A percentile compares a stretch with the other conserved stretches of the same genome.
These are phyloP conservation scores for Gila orcuttii DNA, from an alignment of 2,113 vertebrate genomes.

Conservation along the genomic window DNA sequence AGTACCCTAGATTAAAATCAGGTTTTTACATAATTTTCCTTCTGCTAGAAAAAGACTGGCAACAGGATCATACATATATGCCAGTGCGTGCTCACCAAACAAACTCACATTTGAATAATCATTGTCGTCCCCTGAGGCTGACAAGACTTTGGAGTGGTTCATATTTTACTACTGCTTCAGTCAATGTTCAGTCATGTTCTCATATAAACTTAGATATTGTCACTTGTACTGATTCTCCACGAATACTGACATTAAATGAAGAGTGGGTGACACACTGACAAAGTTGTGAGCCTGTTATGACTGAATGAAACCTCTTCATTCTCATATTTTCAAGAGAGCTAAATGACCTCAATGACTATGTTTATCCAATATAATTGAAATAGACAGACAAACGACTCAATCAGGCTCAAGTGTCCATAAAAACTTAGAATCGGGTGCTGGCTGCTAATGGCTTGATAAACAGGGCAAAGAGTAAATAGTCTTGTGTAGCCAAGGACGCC, in stretches of 20 bases:
- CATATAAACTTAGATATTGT: neutral
- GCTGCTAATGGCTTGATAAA: neutral
- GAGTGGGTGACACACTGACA: neutral
- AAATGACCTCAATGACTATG: neutral
- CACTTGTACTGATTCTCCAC: neutral
- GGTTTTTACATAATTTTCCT: neutral
- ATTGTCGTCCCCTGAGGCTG: neutral
- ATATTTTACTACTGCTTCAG: conserved; percentile 5
- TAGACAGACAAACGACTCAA: neutral
- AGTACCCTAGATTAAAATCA: conserved; percentile 9
- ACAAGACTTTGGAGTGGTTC: conserved; percentile 25
- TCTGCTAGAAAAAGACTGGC: conserved; percentile 17
- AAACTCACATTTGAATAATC: conserved; percentile 31
- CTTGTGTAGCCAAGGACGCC: too few species aligned
- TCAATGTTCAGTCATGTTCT: conserved; percentile 23
- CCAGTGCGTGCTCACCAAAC: conserved; percentile 16
- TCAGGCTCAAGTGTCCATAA: neutral
- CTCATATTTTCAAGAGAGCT: neutral
- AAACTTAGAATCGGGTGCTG: neutral
- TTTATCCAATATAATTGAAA: neutral
- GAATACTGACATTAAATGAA: neutral
- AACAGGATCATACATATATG: neutral
- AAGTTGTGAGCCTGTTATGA: neutral
- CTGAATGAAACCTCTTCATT: neutral
- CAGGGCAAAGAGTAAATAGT: neutral